phyloP scores from a whole-genome alignment of 2,888 invertebrate species.

The Imbricaverruca yamaguchii region DNA sequence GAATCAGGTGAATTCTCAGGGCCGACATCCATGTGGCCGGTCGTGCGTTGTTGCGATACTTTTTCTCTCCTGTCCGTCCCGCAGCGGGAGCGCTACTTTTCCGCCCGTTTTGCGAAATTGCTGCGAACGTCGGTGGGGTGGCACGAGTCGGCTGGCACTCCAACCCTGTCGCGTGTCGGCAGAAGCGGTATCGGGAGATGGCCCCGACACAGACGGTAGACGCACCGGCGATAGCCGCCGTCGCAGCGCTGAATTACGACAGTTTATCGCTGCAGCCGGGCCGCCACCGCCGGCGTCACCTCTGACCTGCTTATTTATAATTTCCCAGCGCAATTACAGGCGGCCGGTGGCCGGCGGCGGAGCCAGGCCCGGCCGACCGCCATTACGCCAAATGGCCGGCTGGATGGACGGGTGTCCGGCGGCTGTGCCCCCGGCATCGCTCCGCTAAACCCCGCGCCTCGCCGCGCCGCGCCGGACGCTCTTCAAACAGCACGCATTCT shows the following conservation, averaged over 20 bases:
- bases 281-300: background rate
- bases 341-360: background rate
- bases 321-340: background rate
- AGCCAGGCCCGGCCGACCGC: background rate
- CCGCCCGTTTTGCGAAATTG: background rate
- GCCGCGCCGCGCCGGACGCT: background rate
- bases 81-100: background rate
- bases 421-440: background rate
- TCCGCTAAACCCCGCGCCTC: background rate
- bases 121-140: background rate
- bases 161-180: no score
- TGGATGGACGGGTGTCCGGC: background rate
- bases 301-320: slow-evolving; percentile 16
- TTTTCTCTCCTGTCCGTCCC: background rate
- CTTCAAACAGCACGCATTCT: slow-evolving; percentile 14
- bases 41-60: background rate
- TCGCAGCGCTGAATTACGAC: background rate
- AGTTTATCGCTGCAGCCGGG: background rate
- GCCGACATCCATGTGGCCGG: background rate
- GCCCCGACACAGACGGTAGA: no score
- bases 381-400: slow-evolving; percentile 14
- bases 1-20: background rate
- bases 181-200: no score
- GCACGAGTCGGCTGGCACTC: no score
- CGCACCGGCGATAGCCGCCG: background rate